Base-by-base conservation (phyloP, 2,888 invertebrate genomes). In the Quadriops clusia region DNA sequence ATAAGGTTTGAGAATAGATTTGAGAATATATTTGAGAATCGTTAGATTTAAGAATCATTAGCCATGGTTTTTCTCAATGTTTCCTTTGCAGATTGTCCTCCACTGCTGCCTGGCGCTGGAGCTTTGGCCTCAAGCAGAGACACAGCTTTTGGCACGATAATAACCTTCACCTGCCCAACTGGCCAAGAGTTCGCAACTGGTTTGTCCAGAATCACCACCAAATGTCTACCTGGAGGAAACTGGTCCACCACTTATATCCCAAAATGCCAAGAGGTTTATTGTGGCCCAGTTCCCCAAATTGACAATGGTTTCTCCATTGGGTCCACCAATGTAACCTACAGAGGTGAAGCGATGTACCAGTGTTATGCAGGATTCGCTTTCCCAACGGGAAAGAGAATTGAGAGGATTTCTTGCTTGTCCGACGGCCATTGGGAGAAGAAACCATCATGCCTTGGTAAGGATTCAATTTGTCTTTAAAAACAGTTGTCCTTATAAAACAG, bases 331-430 rank as follows among this genome's bases (percentile, higher is more conserved):
- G 94, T 95, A 5, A 94, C 93, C 1, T 95, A 87, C 54, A 74
- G 79, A 38, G 94, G 93, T 17, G 71, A 87, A 42, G 93, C 93
- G 32, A 90, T 87, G 57, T 95, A 94, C 57, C 91, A 93, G 54
- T 95, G 94, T 56, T 94, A 95, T 56, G 91, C 93, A 30, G 94
- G 91, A 23, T 93, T 93, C 54, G 87, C 87, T 28, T 94, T 95
- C 53, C 78, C 89, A 4, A 84, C 87, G 28, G 82, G 83, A 29
- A 71, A 79, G 45, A 85, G 86, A 0, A 83, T 85, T 34, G 91
- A 91, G 61, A 79, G 77, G 53, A 87, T 91, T 43, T 82, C 86
- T 5, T 93, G 91, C 51, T 66, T 87, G 36, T 78, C 87, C 32
- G 86, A 89, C 56, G 91, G 91, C 3, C 70, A 81, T 51, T 91